Conservation (phyloP, 2,113 vertebrate species). For the Chionis minor region DNA sequence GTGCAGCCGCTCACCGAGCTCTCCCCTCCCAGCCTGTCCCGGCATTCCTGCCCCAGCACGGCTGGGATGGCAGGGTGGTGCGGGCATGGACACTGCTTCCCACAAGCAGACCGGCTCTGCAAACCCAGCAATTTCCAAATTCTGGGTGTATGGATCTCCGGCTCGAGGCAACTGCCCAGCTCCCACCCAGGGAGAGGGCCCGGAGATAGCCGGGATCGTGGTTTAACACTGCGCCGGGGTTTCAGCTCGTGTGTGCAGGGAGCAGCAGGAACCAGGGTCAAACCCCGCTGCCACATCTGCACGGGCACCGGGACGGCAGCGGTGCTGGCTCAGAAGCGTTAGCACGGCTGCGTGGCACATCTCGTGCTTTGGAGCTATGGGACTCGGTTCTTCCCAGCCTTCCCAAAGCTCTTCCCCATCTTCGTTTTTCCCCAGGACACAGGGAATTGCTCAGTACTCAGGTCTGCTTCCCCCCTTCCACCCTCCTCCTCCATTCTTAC, state of each 20-base stretch:
- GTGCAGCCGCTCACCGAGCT: neutral
- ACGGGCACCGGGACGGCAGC: neutral
- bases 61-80: neutral
- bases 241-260: accelerated
- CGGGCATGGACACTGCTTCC: neutral
- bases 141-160: accelerated
- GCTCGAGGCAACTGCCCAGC: neutral
- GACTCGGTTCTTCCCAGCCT: neutral
- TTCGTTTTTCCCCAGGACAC: neutral
- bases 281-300: neutral
- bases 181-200: accelerated
- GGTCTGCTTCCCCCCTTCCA: neutral
- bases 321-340: neutral
- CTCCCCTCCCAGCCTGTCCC: neutral
- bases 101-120: accelerated
- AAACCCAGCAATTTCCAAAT: neutral
- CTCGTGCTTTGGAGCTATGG: accelerated
- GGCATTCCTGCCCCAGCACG: neutral
- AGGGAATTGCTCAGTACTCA: neutral
- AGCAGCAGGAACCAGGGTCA: neutral
- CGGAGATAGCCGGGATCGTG: accelerated
- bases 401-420: neutral
- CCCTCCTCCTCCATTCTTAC: conserved; percentile 64
- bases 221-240: neutral
- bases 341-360: accelerated